These are phyloP conservation scores for Brachionus rotundiformis DNA, from an alignment of 1,140 invertebrate species.

Conservation along the genomic window DNA sequence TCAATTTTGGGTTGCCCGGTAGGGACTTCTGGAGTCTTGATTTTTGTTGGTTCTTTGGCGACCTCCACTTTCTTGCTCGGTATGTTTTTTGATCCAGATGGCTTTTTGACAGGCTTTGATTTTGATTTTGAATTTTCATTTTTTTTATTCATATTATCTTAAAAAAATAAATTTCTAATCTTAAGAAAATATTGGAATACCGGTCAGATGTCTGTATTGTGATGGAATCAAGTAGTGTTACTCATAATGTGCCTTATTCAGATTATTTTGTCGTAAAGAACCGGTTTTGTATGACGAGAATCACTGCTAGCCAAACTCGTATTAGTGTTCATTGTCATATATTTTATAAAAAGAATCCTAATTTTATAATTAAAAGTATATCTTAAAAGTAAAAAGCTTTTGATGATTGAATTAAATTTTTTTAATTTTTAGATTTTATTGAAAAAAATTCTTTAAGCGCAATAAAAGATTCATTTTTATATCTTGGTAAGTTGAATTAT, in stretches of 20 bases:
- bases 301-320: slow-evolving; percentile 6
- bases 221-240: slow-evolving; percentile 27
- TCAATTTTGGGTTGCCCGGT: neutral
- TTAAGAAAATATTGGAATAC: slow-evolving; percentile 43
- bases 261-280: slow-evolving; percentile 47
- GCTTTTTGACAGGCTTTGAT: neutral
- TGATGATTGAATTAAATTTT: neutral
- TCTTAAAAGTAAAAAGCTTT: no score
- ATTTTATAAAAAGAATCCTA: slow-evolving; percentile 25
- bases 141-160: slow-evolving; percentile 37
- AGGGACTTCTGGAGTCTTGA: neutral
- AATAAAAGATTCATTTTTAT: slow-evolving; percentile 37
- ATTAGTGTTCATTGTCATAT: neutral
- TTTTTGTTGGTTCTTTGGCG: neutral
- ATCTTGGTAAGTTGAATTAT: slow-evolving; percentile 37
- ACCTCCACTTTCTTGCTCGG: neutral
- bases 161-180: slow-evolving; percentile 24
- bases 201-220: slow-evolving; percentile 30
- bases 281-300: slow-evolving; percentile 49
- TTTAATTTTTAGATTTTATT: slow-evolving; percentile 33
- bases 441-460: slow-evolving; percentile 41
- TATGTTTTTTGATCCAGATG: neutral
- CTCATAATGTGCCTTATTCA: slow-evolving; percentile 42
- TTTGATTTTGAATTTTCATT: slow-evolving; percentile 12
- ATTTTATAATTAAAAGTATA: slow-evolving; percentile 51